Evolutionary conservation across 1,140 invertebrate species (phyloP).

Genomic region (Ceratina australensis): DNA sequence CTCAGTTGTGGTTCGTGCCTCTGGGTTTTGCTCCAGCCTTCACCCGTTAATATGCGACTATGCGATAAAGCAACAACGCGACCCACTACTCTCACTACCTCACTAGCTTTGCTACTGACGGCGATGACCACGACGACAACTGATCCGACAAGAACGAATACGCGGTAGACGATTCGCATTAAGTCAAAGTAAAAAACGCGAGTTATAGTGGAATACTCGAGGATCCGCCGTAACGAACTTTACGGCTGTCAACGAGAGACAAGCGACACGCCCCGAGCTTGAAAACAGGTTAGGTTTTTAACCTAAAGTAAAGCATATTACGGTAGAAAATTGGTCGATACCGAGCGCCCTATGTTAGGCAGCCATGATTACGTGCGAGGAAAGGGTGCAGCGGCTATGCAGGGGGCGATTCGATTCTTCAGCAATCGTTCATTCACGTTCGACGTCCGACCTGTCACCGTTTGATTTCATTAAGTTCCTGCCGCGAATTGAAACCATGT

Average conservation of each 20-base stretch:
- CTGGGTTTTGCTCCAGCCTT: no score
- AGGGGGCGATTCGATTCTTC: constrained; percentile 50
- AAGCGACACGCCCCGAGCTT: constrained; percentile 49
- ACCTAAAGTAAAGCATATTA: constrained; percentile 46
- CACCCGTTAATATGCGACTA: not conserved
- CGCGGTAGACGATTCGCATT: not conserved
- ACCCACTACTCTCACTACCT: not conserved
- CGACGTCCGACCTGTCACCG: constrained; percentile 3
- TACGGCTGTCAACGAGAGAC: constrained; percentile 31
- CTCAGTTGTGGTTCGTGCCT: not conserved
- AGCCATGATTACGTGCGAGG: constrained; percentile 76
- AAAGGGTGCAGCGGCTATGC: constrained; percentile 68
- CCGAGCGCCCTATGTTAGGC: constrained; percentile 69
- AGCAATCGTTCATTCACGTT: constrained; percentile 12
- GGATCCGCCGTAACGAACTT: not conserved
- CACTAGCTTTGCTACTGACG: no score
- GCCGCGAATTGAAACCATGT: no score
- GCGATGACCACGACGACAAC: no score
- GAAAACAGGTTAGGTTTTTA: constrained; percentile 49
- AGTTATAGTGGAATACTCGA: not conserved
- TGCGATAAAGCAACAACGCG: not conserved
- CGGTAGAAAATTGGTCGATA: constrained; percentile 73
- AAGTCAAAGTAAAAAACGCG: not conserved
- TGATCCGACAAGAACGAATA: no score
- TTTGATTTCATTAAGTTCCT: no score